These are phyloP conservation scores for Nothobranchius furzeri DNA, from an alignment of 2,113 vertebrate species.

Conservation along the genomic window DNA sequence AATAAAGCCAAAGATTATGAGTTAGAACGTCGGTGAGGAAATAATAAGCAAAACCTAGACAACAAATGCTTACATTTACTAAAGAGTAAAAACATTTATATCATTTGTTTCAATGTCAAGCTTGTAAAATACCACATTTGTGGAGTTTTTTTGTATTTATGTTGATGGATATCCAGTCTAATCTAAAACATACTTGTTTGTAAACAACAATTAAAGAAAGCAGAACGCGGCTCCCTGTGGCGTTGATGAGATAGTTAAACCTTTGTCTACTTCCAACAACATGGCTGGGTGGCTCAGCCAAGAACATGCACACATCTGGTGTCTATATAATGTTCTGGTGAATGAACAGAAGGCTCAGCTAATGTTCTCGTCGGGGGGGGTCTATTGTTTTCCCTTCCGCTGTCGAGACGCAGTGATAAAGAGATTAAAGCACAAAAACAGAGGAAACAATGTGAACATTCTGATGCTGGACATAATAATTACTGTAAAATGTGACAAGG, in stretches of 20 bases:
- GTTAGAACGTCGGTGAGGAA: not conserved
- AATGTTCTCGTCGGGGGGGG: slow-evolving; percentile 49
- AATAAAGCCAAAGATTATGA: no score
- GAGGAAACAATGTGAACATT: not conserved
- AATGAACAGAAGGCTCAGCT: slow-evolving; percentile 48
- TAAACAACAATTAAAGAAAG: slow-evolving; percentile 41
- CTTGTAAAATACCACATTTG: not conserved
- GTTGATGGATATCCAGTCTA: slow-evolving; percentile 10
- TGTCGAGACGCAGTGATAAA: not conserved
- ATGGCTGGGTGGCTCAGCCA: slow-evolving; percentile 20
- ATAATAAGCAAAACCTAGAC: not conserved
- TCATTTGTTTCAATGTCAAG: not conserved
- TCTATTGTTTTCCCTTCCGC: slow-evolving; percentile 38
- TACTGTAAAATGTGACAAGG: not conserved
- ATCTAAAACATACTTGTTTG: slow-evolving; percentile 28
- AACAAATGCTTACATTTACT: not conserved
- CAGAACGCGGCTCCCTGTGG: slow-evolving; percentile 30
- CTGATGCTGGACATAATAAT: slow-evolving; percentile 3
- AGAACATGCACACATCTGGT: slow-evolving; percentile 68
- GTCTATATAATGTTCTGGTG: slow-evolving; percentile 68
- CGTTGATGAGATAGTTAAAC: slow-evolving; percentile 34
- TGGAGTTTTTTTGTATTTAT: slow-evolving; percentile 16
- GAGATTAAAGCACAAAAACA: not conserved
- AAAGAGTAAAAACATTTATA: not conserved
- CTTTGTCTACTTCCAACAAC: slow-evolving; percentile 39